Base-by-base conservation (phyloP, 2,113 vertebrate genomes). In the Gallinago undulata region DNA sequence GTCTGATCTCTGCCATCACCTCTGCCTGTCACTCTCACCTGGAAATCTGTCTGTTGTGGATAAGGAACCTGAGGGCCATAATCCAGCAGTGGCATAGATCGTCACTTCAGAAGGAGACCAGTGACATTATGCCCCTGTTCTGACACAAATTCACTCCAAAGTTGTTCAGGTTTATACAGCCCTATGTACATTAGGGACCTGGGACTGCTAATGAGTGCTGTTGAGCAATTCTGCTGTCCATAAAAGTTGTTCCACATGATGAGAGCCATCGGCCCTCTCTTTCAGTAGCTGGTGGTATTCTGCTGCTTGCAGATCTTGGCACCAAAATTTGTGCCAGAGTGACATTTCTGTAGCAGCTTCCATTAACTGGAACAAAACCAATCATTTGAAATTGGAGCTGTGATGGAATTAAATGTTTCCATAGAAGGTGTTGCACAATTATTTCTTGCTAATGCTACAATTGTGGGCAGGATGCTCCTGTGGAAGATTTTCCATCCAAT, bases 191-290 rank as follows among this genome's bases (percentile, higher is more conserved):
- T 47, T 39, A 76, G 45, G 10, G 79, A 23, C 5, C n/a, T 55
- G 19, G 43, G 43, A 50, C 13, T 7, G 2, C 33, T 39, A 76
- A 60, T 0, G 0, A 30, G 11, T 15, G 23, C 3, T 74, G 45
- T 50, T 17, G 21, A 74, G 59, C 19, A 17, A 59, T n/a, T 6
- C 10, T 0, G 1, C 27, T 45, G 37, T 48, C 50, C 25, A 62
- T 70, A 86, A 50, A 84, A 50, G 10, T 22, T 70, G 27, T 9
- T 80, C 33, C 7, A 30, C 11, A 19, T 1, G 1, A 30, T 45
- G 33, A 62, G 12, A 83, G 7, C 9, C 19, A 53, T 5, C 4
- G 1, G n/a, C 11, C 10, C 3, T 72, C 27, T 56, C 8, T 35
- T 22, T 41, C 6, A 4, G 31, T 73, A 67, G 31, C 41, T 70